phyloP scores from a whole-genome alignment of 2,888 invertebrate species.

The Drosophila demipolita region DNA sequence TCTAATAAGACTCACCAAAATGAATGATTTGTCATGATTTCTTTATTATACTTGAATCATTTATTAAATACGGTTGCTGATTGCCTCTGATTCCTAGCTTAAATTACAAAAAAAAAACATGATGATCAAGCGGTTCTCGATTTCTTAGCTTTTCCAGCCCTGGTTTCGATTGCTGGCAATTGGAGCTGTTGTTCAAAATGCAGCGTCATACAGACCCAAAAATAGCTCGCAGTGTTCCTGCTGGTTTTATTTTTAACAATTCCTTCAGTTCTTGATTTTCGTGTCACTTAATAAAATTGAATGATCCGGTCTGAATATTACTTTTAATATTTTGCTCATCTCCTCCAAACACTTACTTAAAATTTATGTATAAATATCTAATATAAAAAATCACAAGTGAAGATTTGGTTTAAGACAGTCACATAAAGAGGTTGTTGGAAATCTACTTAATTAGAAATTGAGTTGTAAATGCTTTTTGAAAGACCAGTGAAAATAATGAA shows the following conservation, averaged over 20 bases:
- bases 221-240: not conserved
- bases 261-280: not conserved
- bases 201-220: not conserved
- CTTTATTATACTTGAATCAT: not conserved
- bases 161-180: constrained; percentile 1
- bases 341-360: too few relatives aligned
- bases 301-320: not conserved
- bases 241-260: not conserved
- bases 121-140: not conserved
- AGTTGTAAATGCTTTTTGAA: not conserved
- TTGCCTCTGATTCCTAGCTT: not conserved
- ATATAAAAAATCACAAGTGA: not conserved
- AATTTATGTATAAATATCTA: too few relatives aligned
- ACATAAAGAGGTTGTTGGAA: not conserved
- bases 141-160: not conserved
- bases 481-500: not conserved
- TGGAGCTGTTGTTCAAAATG: not conserved
- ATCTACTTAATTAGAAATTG: not conserved
- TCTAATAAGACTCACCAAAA: not conserved
- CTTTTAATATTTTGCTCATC: not conserved
- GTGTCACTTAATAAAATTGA: not conserved
- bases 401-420: not conserved
- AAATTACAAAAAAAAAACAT: not conserved
- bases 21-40: not conserved
- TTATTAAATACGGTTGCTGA: not conserved